Evolutionary conservation across 2,888 invertebrate genomes (phyloP).

Genomic region (Drosophila nr. fundita): DNA sequence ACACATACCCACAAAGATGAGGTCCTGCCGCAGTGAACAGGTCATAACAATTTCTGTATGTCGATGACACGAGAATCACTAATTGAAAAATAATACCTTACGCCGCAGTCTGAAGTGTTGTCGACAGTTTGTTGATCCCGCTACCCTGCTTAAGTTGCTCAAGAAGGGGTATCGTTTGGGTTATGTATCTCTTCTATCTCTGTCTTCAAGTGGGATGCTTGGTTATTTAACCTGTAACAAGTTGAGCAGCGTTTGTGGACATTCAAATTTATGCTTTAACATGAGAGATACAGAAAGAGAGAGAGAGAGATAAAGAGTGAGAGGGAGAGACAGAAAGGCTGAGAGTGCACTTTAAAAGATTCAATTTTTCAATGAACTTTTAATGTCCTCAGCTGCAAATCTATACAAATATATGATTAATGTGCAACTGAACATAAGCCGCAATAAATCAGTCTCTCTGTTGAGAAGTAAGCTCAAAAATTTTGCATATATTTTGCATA

Average conservation of each 20-base stretch:
- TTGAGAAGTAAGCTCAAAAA: not conserved
- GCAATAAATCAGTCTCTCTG: not conserved
- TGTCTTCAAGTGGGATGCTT: conserved; percentile 28
- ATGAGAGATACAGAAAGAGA: not conserved
- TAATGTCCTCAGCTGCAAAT: conserved; percentile 38
- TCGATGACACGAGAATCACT: conserved; percentile 42
- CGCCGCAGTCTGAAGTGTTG: conserved; percentile 33
- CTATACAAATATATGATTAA: conserved; percentile 30
- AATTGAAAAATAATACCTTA: conserved; percentile 72
- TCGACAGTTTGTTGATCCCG: conserved; percentile 17
- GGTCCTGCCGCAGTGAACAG: conserved; percentile 6
- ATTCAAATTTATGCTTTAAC: conserved; percentile 21
- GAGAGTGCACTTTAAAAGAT: conserved; percentile 49
- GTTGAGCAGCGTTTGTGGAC: conserved; percentile 34
- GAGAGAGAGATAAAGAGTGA: not conserved
- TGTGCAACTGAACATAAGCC: conserved; percentile 47
- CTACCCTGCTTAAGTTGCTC: conserved; percentile 8
- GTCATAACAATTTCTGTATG: conserved; percentile 6
- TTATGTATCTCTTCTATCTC: not conserved
- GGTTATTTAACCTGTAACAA: conserved; percentile 22
- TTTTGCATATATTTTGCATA: not conserved
- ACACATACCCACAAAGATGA: not conserved
- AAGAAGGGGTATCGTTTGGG: not conserved
- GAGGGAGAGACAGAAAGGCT: not conserved
- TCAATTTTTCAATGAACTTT: conserved; percentile 68